Evolutionary conservation across 2,888 invertebrate species (phyloP).

Genomic region (Mycalesis mineus): DNA sequence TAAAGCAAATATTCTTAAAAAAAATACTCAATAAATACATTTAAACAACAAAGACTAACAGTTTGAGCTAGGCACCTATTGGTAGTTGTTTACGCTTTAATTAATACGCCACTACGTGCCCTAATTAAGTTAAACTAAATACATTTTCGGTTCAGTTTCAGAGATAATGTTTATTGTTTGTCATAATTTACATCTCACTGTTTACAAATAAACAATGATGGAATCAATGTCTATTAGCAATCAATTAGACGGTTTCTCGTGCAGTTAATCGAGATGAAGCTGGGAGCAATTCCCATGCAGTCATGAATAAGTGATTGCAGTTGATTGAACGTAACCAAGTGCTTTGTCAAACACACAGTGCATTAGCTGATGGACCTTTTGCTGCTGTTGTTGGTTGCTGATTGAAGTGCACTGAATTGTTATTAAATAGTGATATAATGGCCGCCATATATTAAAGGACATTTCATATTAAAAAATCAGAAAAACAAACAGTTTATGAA

Average conservation of each 20-base stretch:
- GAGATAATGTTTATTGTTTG: too few species aligned
- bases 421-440: background rate
- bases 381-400: slow-evolving; percentile 17
- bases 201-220: background rate
- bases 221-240: background rate
- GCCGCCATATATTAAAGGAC: too few species aligned
- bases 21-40: too few species aligned
- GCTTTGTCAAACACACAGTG: slow-evolving; percentile 31
- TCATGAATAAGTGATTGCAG: slow-evolving; percentile 34
- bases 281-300: slow-evolving; percentile 19
- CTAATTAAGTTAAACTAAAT: background rate
- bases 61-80: too few species aligned
- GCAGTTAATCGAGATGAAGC: slow-evolving; percentile 15
- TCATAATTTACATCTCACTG: too few species aligned
- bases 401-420: slow-evolving; percentile 5
- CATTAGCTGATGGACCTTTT: slow-evolving; percentile 25
- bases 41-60: too few species aligned
- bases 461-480: too few species aligned
- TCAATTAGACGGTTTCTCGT: slow-evolving; percentile 7
- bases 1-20: too few species aligned
- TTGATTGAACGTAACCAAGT: slow-evolving; percentile 35
- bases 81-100: too few species aligned
- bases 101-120: too few species aligned
- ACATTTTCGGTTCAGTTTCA: background rate
- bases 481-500: too few species aligned